Evolutionary conservation across 2,797 vertebrate species (phyloP), one percentile per base, ranked within the genome.

Genomic region (Crocidura indochinensis): DNA sequence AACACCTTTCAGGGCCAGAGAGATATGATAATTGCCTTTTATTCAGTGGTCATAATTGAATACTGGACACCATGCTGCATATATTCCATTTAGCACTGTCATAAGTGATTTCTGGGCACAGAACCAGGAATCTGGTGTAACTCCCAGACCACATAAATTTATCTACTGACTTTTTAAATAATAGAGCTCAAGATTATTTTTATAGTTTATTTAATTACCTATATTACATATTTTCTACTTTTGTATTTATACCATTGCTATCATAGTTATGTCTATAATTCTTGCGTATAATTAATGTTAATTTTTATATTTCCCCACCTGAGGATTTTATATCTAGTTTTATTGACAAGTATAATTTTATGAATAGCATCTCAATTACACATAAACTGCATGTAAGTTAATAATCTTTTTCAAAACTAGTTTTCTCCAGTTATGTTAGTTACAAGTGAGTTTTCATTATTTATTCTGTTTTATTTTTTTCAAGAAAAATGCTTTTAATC

Each of bases 351-450:
- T 3, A 7, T 46, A 68, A 7, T 73, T 90, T 89, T 51, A 47
- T 78, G 10, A 86, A 10, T 31, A 17, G 9, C 68, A 27, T 29
- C 20, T 44, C 10, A 38, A 38, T 8, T 65, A n/a, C 38, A 67
- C 10, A 78, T 49, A 17, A 60, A 56, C n/a, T 83, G 53, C 80
- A 76, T 29, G 10, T 38, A 62, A 76, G 24, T 26, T 71, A 69
- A 47, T 53, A 60, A 20, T 62, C 26, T 71, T 87, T 38, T 38
- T 77, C 44, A 71, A 88, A 79, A 71, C 3, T 29, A n/a, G 6
- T 47, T 81, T 93, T 91, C 12, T 64, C n/a, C 22, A 51, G 29
- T 75, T 17, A n/a, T 67, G 24, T 31, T 77, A 78, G 26, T 46
- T n/a, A 75, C 11, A 65, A 49, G 24, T 22, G 56, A 17, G 4